phyloP scores from a whole-genome alignment of 1,140 invertebrate species.

The Drosophila ananassae region DNA sequence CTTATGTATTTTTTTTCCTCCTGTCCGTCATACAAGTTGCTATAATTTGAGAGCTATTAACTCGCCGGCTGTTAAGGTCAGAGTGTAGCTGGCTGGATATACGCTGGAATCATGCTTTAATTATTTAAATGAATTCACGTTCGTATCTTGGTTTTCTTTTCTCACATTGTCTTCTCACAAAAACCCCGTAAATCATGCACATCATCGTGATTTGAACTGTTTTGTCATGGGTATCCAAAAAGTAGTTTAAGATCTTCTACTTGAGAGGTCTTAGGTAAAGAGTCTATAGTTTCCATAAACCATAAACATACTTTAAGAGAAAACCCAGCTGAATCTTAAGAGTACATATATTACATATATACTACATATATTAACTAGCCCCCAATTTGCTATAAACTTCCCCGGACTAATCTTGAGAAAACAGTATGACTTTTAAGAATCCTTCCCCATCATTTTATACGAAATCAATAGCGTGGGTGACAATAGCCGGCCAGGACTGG shows the following conservation, averaged over 20 bases:
- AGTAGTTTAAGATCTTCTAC: not conserved
- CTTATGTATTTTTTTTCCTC: conserved; percentile 8
- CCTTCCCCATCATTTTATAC: not conserved
- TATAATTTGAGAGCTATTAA: conserved; percentile 73
- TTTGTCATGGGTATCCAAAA: not conserved
- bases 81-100: conserved; percentile 10
- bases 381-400: too few relatives aligned
- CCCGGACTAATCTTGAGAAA: not conserved
- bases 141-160: conserved; percentile 21
- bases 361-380: too few relatives aligned
- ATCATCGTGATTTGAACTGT: conserved; percentile 32
- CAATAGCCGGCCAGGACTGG: not conserved
- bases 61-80: conserved; percentile 51
- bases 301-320: too few relatives aligned
- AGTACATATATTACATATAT: too few relatives aligned
- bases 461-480: not conserved
- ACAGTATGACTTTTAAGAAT: not conserved
- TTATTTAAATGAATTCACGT: conserved; percentile 74
- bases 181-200: conserved; percentile 32
- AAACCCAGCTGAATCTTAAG: too few relatives aligned
- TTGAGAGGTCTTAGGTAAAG: too few relatives aligned
- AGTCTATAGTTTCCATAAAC: too few relatives aligned
- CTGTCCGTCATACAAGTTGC: conserved; percentile 54
- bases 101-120: conserved; percentile 63
- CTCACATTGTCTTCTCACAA: not conserved